These are phyloP conservation scores for Oryzias curvinotus DNA, from an alignment of 2,113 vertebrate genomes.

Conservation along the genomic window DNA sequence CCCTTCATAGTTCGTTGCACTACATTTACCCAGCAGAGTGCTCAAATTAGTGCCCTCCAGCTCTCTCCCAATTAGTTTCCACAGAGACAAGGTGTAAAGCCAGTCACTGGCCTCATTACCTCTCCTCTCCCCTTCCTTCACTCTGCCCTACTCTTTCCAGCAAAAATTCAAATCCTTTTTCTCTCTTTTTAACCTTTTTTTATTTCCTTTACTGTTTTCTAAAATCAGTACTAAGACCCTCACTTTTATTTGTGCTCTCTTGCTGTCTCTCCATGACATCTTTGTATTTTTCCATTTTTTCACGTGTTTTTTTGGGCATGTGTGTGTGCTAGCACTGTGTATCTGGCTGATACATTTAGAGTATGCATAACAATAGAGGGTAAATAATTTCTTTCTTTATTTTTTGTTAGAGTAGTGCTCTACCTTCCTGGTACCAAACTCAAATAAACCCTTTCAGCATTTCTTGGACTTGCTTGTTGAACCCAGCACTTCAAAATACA, in stretches of 20 bases:
- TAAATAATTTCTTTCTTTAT: constrained; percentile 40
- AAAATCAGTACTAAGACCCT: constrained; percentile 22
- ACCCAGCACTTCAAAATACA: too few species aligned
- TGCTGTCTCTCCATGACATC: constrained; percentile 34
- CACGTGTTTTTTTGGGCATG: constrained; percentile 14
- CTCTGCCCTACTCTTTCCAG: constrained; percentile 16
- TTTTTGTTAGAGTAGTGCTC: constrained; percentile 29
- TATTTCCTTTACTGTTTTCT: constrained; percentile 25
- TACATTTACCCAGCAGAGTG: constrained; percentile 81
- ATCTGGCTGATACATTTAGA: constrained; percentile 10
- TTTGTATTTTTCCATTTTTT: constrained; percentile 41
- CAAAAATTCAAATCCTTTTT: constrained; percentile 48
- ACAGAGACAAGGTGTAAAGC: constrained; percentile 78
- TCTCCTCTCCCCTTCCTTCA: constrained; percentile 46
- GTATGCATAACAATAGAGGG: constrained; percentile 32
- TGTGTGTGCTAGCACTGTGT: constrained; percentile 7
- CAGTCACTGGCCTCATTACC: constrained; percentile 83
- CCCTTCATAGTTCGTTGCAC: constrained; percentile 80
- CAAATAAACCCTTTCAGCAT: background rate
- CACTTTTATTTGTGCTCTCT: constrained; percentile 38
- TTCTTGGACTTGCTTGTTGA: background rate
- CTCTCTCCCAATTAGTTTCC: constrained; percentile 83
- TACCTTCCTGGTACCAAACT: background rate
- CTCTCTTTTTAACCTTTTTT: constrained; percentile 29
- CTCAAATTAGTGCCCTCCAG: constrained; percentile 80